phyloP scores from a whole-genome alignment of 2,797 vertebrate genomes.

The Streptopelia turtur region DNA sequence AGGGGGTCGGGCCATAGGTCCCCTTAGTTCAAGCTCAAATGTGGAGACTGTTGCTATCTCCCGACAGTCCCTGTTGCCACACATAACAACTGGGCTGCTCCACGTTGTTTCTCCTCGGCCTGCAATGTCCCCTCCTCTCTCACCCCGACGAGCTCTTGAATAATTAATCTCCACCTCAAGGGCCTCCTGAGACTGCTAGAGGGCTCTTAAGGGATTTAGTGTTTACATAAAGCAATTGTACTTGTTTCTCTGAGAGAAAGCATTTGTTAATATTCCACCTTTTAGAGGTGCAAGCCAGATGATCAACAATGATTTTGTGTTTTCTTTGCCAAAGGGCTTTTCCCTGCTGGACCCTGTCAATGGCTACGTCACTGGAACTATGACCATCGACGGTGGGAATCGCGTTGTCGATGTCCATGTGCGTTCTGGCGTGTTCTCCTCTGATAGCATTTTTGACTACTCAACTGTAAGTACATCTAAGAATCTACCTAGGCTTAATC shows the following conservation, averaged over 20 bases:
- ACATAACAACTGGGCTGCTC: neutral
- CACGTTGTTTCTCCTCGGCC: neutral
- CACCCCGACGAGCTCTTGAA: neutral
- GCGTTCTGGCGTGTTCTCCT: constrained; percentile 70
- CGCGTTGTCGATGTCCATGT: constrained; percentile 53
- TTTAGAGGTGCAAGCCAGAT: neutral
- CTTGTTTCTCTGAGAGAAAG: neutral
- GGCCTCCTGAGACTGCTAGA: neutral
- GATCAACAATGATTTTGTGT: neutral
- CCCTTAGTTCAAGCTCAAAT: neutral
- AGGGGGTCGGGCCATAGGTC: neutral
- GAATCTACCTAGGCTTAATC: fast-evolving
- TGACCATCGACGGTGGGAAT: constrained; percentile 65
- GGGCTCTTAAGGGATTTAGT: neutral
- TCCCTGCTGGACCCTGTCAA: neutral
- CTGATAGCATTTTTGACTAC: constrained; percentile 79
- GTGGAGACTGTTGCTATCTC: neutral
- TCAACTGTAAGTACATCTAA: constrained; percentile 60
- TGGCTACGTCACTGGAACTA: constrained; percentile 62
- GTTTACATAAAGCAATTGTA: neutral
- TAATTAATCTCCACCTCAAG: neutral
- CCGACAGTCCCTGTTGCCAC: neutral
- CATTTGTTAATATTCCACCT: neutral
- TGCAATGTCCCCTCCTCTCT: neutral
- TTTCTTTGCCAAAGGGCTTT: constrained; percentile 48